phyloP scores from a whole-genome alignment of 92 coral and sea anemone species.

The Bergia sp. region DNA sequence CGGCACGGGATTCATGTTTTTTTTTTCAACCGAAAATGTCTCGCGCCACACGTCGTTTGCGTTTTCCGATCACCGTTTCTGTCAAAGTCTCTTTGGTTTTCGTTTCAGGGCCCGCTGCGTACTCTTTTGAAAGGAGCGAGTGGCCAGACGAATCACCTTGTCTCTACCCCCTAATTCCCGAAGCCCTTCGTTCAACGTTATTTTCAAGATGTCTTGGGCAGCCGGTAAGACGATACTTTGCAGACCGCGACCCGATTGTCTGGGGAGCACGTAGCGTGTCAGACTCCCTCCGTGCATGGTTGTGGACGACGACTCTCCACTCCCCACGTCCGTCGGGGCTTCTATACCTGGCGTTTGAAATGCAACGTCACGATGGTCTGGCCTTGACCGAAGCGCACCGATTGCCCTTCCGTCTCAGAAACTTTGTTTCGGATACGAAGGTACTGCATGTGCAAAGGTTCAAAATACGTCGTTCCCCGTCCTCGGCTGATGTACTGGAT shows the following conservation, averaged over 20 bases:
- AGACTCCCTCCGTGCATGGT: neutral
- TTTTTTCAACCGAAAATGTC: too few species aligned
- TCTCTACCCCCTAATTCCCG: neutral
- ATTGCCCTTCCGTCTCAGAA: neutral
- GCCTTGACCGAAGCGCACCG: neutral
- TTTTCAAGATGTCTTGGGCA: neutral
- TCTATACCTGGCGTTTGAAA: neutral
- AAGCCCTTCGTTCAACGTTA: neutral
- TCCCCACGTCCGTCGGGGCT: neutral
- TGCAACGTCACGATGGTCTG: neutral
- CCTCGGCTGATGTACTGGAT: conserved; percentile 5
- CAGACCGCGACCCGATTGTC: too few species aligned
- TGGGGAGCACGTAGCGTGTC: neutral
- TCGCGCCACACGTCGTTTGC: too few species aligned
- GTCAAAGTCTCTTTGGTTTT: too few species aligned
- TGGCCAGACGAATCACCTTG: too few species aligned
- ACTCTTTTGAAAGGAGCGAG: too few species aligned
- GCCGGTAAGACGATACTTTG: neutral
- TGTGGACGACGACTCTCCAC: neutral
- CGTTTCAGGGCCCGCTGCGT: too few species aligned
- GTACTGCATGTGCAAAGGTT: neutral
- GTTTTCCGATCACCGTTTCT: too few species aligned
- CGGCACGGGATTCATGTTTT: too few species aligned
- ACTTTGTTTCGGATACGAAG: neutral
- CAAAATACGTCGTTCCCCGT: neutral